A percentile compares a stretch with the other conserved stretches of the same genome.
These are phyloP conservation scores for Oncorhynchus gorbuscha DNA, from an alignment of 2,113 vertebrate genomes.

Conservation along the genomic window DNA sequence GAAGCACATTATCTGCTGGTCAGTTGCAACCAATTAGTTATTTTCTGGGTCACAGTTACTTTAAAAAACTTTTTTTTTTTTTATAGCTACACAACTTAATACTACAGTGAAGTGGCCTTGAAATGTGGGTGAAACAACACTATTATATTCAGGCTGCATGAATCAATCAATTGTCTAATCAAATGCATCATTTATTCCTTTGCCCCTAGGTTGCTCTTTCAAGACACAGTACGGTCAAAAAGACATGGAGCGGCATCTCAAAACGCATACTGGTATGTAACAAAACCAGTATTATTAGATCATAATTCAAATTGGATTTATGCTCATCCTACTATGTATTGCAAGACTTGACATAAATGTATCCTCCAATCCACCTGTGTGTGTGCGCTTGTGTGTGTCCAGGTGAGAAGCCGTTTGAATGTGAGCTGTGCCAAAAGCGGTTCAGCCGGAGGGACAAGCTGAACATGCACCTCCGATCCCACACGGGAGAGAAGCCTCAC, in stretches of 20 bases:
- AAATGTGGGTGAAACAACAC: neutral
- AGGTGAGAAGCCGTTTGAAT: constrained; percentile 97
- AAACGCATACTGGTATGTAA: constrained; percentile 90
- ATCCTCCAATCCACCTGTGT: too few relatives aligned
- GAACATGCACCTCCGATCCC: constrained; percentile 91
- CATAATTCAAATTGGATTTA: neutral
- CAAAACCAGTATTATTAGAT: neutral
- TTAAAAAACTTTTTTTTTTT: neutral
- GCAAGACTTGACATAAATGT: neutral
- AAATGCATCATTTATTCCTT: neutral
- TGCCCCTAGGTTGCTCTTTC: constrained; percentile 87
- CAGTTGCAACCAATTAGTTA: constrained; percentile 2
- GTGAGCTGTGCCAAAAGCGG: constrained; percentile 90
- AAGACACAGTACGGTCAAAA: constrained; percentile 98
- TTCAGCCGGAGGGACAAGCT: constrained; percentile 96
- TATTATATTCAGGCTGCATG: neutral
- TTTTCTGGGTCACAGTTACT: neutral
- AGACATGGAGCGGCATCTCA: constrained; percentile 95
- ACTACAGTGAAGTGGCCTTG: neutral
- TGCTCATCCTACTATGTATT: neutral
- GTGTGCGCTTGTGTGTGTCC: neutral
- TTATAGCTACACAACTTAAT: neutral
- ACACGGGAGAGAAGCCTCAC: constrained; percentile 94
- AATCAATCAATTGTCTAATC: neutral
- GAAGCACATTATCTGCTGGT: constrained; percentile 21